These are phyloP conservation scores for Cinclus mexicanus DNA, from an alignment of 2,113 vertebrate species.

Conservation along the genomic window DNA sequence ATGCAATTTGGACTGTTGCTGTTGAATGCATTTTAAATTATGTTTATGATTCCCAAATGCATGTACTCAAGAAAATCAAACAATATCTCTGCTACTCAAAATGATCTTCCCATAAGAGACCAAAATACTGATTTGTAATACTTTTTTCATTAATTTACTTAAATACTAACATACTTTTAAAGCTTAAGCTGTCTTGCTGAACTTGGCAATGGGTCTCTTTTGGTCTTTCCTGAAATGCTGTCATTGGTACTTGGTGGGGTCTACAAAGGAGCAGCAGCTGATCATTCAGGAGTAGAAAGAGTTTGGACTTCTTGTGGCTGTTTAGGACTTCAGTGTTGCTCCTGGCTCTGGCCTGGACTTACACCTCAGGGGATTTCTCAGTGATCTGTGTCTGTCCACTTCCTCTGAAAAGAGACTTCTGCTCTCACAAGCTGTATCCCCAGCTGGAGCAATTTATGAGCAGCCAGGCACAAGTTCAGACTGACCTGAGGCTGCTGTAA, in stretches of 20 bases:
- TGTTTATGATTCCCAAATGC: conserved; percentile 66
- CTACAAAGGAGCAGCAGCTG: neutral
- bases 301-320: neutral
- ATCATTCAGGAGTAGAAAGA: neutral
- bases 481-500: neutral
- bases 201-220: neutral
- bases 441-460: neutral
- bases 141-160: conserved; percentile 6
- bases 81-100: conserved; percentile 42
- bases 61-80: conserved; percentile 57
- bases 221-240: neutral
- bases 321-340: neutral
- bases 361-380: neutral
- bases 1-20: conserved; percentile 50
- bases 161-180: neutral
- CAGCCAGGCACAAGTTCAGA: neutral
- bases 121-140: conserved; percentile 55
- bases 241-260: neutral
- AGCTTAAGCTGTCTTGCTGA: neutral
- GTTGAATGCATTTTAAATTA: conserved; percentile 69
- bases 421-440: neutral
- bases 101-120: conserved; percentile 7
- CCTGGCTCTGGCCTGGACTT: neutral
- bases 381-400: neutral
- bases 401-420: neutral